Percentiles rank a stretch among this genome's conserved stretches.
These are phyloP conservation scores for Amazona ochrocephala DNA, from an alignment of 2,797 vertebrate species.

Conservation along the genomic window DNA sequence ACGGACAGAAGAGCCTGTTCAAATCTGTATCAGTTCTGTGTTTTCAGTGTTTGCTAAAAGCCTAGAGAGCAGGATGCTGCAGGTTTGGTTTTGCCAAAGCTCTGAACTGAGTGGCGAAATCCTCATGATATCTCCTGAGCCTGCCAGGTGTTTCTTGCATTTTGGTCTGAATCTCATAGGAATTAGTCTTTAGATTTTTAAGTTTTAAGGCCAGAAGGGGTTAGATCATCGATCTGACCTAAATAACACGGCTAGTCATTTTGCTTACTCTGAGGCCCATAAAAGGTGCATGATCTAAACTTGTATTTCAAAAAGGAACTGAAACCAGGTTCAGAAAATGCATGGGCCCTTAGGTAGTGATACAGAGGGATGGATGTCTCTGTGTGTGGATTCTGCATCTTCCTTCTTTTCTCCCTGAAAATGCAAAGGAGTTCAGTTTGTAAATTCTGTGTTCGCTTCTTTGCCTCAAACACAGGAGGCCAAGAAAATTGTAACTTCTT, in stretches of 20 bases:
- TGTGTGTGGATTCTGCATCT: background rate
- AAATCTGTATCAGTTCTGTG: background rate
- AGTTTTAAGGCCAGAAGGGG: background rate
- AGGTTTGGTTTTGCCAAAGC: background rate
- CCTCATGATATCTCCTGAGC: background rate
- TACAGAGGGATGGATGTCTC: background rate
- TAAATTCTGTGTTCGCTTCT: background rate
- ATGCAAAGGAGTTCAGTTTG: background rate
- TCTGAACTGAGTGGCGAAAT: background rate
- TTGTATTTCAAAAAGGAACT: background rate
- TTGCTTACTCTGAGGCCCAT: background rate
- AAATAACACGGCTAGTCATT: background rate
- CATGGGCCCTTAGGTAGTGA: background rate
- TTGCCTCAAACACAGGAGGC: background rate
- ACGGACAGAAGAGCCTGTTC: background rate
- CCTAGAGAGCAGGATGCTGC: background rate
- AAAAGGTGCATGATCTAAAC: background rate
- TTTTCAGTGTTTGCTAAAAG: background rate
- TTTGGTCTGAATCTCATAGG: background rate
- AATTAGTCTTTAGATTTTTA: background rate
- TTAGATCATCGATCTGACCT: background rate
- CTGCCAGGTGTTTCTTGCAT: background rate
- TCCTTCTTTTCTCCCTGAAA: background rate
- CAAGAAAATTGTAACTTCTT: constrained; percentile 29
- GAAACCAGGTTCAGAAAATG: background rate